Percentiles rank a stretch among this genome's conserved stretches.
Evolutionary conservation across 2,888 invertebrate genomes (phyloP).

Genomic region (Clunio marinus): DNA sequence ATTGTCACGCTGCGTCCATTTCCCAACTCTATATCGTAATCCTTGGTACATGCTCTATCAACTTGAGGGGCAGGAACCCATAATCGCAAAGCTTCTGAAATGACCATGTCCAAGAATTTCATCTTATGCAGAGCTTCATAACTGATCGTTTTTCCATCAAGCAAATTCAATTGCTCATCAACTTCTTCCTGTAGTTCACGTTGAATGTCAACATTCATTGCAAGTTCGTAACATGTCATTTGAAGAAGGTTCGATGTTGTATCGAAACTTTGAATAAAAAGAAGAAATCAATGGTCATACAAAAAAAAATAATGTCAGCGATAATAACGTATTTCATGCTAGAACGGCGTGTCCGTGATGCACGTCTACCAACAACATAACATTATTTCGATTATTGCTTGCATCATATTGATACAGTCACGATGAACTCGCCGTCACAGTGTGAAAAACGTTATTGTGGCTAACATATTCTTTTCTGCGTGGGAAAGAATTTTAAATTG

Average conservation of each 20-base stretch:
- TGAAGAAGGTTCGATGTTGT: background rate
- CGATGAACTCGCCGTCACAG: too few relatives aligned
- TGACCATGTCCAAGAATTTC: background rate
- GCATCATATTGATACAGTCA: too few relatives aligned
- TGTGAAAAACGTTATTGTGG: too few relatives aligned
- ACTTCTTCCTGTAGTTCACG: background rate
- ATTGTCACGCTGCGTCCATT: background rate
- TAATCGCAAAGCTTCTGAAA: background rate
- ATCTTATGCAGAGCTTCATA: conserved; percentile 12
- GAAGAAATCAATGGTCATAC: too few relatives aligned
- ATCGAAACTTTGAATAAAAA: background rate
- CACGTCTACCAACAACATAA: too few relatives aligned
- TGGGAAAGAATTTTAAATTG: too few relatives aligned
- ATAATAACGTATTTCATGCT: too few relatives aligned
- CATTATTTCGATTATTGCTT: too few relatives aligned
- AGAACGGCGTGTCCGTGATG: too few relatives aligned
- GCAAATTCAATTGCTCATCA: background rate
- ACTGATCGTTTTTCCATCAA: background rate
- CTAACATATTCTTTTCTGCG: too few relatives aligned
- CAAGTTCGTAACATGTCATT: background rate
- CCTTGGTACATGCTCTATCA: background rate
- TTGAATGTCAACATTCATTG: background rate
- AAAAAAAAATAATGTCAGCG: too few relatives aligned
- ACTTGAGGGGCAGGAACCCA: background rate
- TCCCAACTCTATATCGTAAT: background rate